A percentile compares a stretch with the other conserved stretches of the same genome.
Evolutionary conservation across 2,113 vertebrate genomes (phyloP).

Genomic region (Anguilla rostrata): DNA sequence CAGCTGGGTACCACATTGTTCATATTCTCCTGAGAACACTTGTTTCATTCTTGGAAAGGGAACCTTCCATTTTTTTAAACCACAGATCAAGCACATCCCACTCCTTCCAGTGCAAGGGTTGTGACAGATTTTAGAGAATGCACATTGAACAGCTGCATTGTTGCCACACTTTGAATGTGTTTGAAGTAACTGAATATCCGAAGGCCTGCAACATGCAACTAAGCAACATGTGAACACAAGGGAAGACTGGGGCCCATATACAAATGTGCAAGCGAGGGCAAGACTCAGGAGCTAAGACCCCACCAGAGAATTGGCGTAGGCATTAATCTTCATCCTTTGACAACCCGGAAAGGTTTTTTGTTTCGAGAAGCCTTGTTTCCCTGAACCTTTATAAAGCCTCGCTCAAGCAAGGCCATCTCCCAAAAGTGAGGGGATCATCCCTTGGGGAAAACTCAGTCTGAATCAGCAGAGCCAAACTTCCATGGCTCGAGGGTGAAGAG

Average conservation of each 20-base stretch:
- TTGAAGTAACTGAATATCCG: neutral
- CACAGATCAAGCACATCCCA: neutral
- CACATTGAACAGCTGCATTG: neutral
- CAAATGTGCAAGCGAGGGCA: neutral
- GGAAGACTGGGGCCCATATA: slow-evolving; percentile 4
- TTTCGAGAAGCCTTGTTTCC: slow-evolving; percentile 36
- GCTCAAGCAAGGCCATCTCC: slow-evolving; percentile 24
- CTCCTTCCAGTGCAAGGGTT: neutral
- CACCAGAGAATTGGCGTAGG: slow-evolving; percentile 22
- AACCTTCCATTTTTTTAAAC: neutral
- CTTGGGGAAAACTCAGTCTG: neutral
- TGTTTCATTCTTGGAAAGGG: neutral
- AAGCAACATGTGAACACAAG: neutral
- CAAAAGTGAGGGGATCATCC: neutral
- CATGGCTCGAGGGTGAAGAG: neutral
- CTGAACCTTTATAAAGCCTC: slow-evolving; percentile 37
- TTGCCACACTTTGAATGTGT: neutral
- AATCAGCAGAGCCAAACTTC: slow-evolving; percentile 3
- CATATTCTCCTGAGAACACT: neutral
- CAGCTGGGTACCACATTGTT: neutral
- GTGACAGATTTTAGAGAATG: neutral
- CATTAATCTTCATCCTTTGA: slow-evolving; percentile 39
- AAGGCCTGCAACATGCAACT: neutral
- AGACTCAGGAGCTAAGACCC: slow-evolving; percentile 25
- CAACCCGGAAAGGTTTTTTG: slow-evolving; percentile 32